Percentiles rank a stretch among this genome's conserved stretches.
These are phyloP conservation scores for Falco novaeseelandiae DNA, from an alignment of 2,797 vertebrate species.

Conservation along the genomic window DNA sequence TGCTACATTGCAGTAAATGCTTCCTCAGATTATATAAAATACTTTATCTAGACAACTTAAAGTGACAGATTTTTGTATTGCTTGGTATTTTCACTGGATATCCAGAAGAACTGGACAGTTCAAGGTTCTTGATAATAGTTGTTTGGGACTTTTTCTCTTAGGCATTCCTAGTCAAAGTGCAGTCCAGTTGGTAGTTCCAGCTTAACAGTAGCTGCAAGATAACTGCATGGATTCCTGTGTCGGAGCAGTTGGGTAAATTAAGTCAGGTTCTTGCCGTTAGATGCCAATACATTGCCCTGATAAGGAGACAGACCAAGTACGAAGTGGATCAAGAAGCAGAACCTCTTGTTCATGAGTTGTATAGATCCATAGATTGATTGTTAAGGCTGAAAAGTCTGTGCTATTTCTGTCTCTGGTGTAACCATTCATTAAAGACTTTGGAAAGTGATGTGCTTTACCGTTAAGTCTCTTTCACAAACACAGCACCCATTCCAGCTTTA, in stretches of 20 bases:
- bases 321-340: background rate
- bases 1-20: background rate
- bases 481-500: background rate
- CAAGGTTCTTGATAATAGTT: background rate
- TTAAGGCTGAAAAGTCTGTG: background rate
- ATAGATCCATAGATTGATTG: background rate
- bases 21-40: background rate
- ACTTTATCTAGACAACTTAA: background rate
- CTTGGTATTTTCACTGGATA: background rate
- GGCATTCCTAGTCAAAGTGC: background rate
- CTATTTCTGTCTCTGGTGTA: background rate
- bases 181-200: background rate
- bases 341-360: background rate
- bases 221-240: background rate
- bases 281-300: background rate
- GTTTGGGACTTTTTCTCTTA: background rate
- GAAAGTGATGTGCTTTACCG: background rate
- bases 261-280: background rate
- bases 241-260: background rate
- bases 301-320: background rate
- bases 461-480: background rate
- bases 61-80: background rate
- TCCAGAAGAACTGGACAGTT: background rate
- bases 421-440: background rate
- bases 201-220: background rate